These are phyloP conservation scores for Muscina levida DNA, from an alignment of 2,888 invertebrate species.

Conservation along the genomic window DNA sequence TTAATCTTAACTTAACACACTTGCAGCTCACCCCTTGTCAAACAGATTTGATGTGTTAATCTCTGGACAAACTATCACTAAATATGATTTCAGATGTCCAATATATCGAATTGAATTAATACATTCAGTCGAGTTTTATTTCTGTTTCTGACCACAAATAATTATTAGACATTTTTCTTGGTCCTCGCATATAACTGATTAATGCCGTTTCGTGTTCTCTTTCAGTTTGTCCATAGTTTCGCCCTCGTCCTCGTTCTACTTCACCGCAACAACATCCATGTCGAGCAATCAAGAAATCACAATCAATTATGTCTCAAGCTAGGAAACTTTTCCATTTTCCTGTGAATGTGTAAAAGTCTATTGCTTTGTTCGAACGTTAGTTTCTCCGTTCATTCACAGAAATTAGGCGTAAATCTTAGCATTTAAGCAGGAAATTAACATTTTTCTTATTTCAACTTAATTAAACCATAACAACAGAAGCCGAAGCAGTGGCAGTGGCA, in stretches of 20 bases:
- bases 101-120: constrained; percentile 30
- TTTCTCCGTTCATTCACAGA: constrained; percentile 16
- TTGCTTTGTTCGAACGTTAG: too few relatives aligned
- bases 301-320: constrained; percentile 30
- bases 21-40: too few relatives aligned
- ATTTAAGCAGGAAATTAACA: constrained; percentile 51
- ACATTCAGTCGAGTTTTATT: too few relatives aligned
- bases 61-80: not conserved
- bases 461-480: constrained; percentile 39
- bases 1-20: too few relatives aligned
- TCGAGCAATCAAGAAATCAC: constrained; percentile 34
- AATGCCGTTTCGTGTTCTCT: too few relatives aligned
- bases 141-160: constrained; percentile 8
- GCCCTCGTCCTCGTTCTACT: not conserved
- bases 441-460: constrained; percentile 47
- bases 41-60: too few relatives aligned
- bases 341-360: not conserved
- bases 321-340: constrained; percentile 33
- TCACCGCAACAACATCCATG: not conserved
- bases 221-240: too few relatives aligned
- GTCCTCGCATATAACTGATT: too few relatives aligned
- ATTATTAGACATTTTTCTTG: constrained; percentile 31
- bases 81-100: constrained; percentile 21
- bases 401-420: constrained; percentile 46
- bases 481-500: too few relatives aligned